phyloP scores from a whole-genome alignment of 2,797 vertebrate species.

The Anguilla megastoma region DNA sequence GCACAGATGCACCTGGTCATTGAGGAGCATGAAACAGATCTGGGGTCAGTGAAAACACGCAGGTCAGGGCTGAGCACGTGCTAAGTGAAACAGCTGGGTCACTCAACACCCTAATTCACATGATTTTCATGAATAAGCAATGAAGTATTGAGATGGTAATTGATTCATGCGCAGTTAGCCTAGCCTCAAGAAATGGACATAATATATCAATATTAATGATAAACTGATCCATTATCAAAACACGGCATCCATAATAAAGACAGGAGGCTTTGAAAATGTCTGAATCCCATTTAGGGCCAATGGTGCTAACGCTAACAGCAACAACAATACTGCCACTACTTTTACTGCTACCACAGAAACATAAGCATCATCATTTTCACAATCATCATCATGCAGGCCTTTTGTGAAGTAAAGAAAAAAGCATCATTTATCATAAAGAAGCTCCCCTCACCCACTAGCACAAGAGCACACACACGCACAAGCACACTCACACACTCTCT shows the following conservation, averaged over 20 bases:
- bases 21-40: background rate
- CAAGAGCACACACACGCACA: too few species aligned
- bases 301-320: background rate
- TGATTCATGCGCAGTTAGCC: background rate
- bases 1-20: too few species aligned
- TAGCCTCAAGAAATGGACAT: background rate
- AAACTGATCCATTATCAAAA: background rate
- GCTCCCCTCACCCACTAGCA: background rate
- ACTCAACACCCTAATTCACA: background rate
- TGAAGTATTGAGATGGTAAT: background rate
- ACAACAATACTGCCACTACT: background rate
- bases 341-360: background rate
- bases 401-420: too few species aligned
- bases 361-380: too few species aligned
- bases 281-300: background rate
- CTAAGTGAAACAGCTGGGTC: background rate
- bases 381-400: too few species aligned
- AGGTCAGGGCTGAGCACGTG: background rate
- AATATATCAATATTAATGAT: conserved; percentile 28
- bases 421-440: too few species aligned
- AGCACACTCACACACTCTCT: background rate
- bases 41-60: background rate
- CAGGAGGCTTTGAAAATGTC: background rate
- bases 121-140: background rate
- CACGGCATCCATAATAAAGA: background rate